These are phyloP conservation scores for Stenopsyche tienmushanensis DNA, from an alignment of 1,140 invertebrate genomes.

Conservation along the genomic window DNA sequence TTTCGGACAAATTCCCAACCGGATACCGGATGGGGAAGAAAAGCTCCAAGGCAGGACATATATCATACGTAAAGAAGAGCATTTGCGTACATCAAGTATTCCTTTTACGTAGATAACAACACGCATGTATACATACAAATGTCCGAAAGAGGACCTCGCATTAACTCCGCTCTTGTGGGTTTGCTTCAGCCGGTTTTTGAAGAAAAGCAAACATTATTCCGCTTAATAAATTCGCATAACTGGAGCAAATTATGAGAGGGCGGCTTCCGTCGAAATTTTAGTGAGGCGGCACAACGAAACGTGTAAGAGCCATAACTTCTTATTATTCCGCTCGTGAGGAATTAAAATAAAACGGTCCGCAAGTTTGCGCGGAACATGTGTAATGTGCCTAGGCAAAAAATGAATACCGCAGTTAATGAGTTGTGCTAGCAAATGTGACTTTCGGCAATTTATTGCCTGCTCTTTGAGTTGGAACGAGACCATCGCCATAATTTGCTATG, in stretches of 20 bases:
- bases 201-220: not conserved
- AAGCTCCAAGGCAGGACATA: not conserved
- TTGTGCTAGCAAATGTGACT: too few species aligned
- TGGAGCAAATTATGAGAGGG: not conserved
- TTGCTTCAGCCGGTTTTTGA: too few species aligned
- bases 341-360: slow-evolving; percentile 6
- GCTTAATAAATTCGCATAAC: not conserved
- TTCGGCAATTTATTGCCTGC: too few species aligned
- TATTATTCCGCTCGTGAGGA: not conserved
- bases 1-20: not conserved
- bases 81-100: not conserved
- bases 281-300: not conserved
- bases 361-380: not conserved
- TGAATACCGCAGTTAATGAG: too few species aligned
- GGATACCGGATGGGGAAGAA: not conserved
- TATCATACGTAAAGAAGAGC: not conserved
- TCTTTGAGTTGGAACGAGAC: too few species aligned
- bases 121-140: not conserved
- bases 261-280: not conserved
- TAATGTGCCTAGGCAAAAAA: not conserved
- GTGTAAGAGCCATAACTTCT: not conserved
- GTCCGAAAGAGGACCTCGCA: not conserved
- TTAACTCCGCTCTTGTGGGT: not conserved
- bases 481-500: too few species aligned
- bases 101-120: not conserved